Percentiles rank a stretch among this genome's conserved stretches.
phyloP scores from a whole-genome alignment of 2,888 invertebrate genomes.

The Ectropis crepuscularia region DNA sequence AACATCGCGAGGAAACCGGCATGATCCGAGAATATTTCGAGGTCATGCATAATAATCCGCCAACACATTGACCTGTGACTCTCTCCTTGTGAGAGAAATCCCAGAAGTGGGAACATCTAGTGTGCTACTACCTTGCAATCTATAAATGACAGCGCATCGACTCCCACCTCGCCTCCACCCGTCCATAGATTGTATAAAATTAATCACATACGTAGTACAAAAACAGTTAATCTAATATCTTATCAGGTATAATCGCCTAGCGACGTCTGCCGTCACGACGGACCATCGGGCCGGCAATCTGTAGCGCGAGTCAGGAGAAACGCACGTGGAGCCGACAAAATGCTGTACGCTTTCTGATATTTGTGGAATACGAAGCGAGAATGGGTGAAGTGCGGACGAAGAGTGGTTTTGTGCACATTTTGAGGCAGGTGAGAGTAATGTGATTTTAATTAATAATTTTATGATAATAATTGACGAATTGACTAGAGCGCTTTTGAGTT shows the following conservation, averaged over 20 bases:
- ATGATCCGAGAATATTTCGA: no score
- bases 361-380: constrained; percentile 14
- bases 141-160: neutral
- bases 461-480: no score
- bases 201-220: constrained; percentile 10
- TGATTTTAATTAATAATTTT: neutral
- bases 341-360: constrained; percentile 21
- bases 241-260: constrained; percentile 15
- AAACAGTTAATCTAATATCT: constrained; percentile 28
- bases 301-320: constrained; percentile 10
- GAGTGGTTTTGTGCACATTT: constrained; percentile 48
- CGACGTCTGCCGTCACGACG: neutral
- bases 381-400: constrained; percentile 46
- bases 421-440: constrained; percentile 47
- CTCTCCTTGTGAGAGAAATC: no score
- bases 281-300: constrained; percentile 4
- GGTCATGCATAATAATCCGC: no score
- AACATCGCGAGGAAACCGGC: no score
- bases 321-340: constrained; percentile 15
- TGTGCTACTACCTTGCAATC: neutral
- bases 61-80: no score
- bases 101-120: no score
- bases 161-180: neutral
- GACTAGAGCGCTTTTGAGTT: no score
- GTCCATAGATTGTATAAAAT: constrained; percentile 15